Evolutionary conservation across 2,888 invertebrate genomes (phyloP), one percentile per base, ranked within the genome.

Genomic region (Bembecia ichneumoniformis): DNA sequence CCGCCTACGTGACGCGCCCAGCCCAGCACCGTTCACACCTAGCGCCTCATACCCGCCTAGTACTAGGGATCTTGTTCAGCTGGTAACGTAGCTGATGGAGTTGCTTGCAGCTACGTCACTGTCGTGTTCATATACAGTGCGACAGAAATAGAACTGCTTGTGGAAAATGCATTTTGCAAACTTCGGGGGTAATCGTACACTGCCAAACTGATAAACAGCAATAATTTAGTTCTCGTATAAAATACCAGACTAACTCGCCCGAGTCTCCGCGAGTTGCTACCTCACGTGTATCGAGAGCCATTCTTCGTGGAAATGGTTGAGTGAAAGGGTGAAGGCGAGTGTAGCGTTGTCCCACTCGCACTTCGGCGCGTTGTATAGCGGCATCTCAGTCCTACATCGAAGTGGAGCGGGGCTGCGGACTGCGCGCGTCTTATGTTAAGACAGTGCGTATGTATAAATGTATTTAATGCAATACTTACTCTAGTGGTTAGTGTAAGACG

Each of bases 361-460:
- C 28, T 51, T 48, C 35, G 40, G 43, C 54, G 50, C 53, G 49
- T 35, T 35, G 44, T 50, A 56, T 53, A 55, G 50, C 55, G 60
- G 57, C 57, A 55, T 52, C 50, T 35, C 44, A 16, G 15, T 44
- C 9, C 17, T 15, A 17, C 14, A 47, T 16, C 17, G 48, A 44
- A 47, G 47, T 48, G 51, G 44, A 45, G 35, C 47, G 47, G 47
- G 44, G 13, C 43, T 35, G 44, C 17, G 15, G 17, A 11, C 11
- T 40, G 16, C 46, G 55, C 60, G 68, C 60, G 66, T 72, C 74
- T 75, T 75, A 74, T 70, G 74, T 75, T 72, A 74, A 75, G 76
- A 71, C 62, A 50, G 69, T 62, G 71, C 58, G 58, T 59, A 58
- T 64, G 54, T 47, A 47, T 63, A 60, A 63, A 62, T 68, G 65